Base-by-base conservation (phyloP, 2,888 invertebrate genomes). In the Physocephala rufipes region DNA sequence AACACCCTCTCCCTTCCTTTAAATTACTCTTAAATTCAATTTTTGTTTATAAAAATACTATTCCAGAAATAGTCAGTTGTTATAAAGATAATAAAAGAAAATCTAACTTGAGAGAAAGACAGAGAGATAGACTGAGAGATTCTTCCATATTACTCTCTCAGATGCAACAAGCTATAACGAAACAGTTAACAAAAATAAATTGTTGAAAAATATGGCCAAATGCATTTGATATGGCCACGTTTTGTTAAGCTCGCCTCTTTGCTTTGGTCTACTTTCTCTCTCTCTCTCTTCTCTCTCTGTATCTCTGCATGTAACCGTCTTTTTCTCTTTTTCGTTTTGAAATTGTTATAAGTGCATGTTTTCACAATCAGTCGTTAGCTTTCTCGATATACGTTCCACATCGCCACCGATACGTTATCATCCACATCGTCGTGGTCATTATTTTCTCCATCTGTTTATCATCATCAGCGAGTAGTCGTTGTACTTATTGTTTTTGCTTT, bases 401-500 rank as follows among this genome's bases (percentile, higher is more conserved):
- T 24, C 24, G 19, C 1, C 53, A n/a, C n/a, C n/a, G n/a, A n/a
- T n/a, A n/a, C n/a, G n/a, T n/a, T n/a, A n/a, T n/a, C 1, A 28
- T 24, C 21, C 36, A 36, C 36, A 21, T 24, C 24, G 19, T 4
- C 53, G 19, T 21, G 24, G 19, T 55, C 53, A 55, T 55, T 24
- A 24, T 9, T 4, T 7, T n/a, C 53, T 55, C 19, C 59, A 71
- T 67, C 61, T 71, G 72, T 73, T 66, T 63, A 28, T 58, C 9
- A 19, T 28, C 30, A 45, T 43, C 28, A n/a, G n/a, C n/a, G n/a
- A n/a, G n/a, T n/a, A n/a, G n/a, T 21, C 68, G 63, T 65, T 45
- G 59, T 67, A 69, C 67, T 53, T 45, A 55, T 36, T n/a, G 49
- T 74, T 69, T 30, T 67, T 58, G 71, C 73, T 63, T 24, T 43